Percentiles rank a stretch among this genome's conserved stretches.
These are phyloP conservation scores for Sacculina carcini DNA, from an alignment of 2,888 invertebrate species.

Conservation along the genomic window DNA sequence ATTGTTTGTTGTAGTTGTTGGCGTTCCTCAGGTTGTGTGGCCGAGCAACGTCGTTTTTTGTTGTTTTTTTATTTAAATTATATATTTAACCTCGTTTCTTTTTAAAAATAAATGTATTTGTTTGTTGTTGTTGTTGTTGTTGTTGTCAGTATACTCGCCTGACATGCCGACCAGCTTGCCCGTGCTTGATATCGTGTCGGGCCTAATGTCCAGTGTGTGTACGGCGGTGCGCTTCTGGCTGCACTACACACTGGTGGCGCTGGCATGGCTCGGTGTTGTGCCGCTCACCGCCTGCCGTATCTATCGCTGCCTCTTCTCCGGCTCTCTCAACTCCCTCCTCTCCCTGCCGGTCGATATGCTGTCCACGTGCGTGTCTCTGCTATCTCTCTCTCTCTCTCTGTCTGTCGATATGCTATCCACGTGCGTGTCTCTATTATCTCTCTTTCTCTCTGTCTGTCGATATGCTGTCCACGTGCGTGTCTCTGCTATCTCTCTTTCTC, in stretches of 20 bases:
- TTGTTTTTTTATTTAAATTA: not conserved
- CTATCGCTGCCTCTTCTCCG: slow-evolving; percentile 73
- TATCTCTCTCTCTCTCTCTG: not conserved
- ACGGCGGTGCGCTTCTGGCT: slow-evolving; percentile 89
- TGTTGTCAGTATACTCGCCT: slow-evolving; percentile 56
- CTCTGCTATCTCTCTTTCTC: no score
- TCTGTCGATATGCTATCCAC: no score
- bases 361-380: slow-evolving; percentile 33
- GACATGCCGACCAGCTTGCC: slow-evolving; percentile 98
- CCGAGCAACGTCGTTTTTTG: slow-evolving; percentile 1
- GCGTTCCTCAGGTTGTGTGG: no score
- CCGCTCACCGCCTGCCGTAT: slow-evolving; percentile 88
- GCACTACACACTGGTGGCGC: slow-evolving; percentile 83
- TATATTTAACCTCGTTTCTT: not conserved
- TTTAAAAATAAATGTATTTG: not conserved
- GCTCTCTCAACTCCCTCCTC: slow-evolving; percentile 47
- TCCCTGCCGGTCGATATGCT: slow-evolving; percentile 73
- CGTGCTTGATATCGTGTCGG: slow-evolving; percentile 67
- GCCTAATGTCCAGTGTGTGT: slow-evolving; percentile 59
- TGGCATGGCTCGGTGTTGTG: slow-evolving; percentile 91
- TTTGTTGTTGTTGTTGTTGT: not conserved
- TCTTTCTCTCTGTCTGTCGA: no score
- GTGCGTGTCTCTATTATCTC: not conserved
- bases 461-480: no score
- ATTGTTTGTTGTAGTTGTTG: no score